Evolutionary conservation across 2,797 vertebrate genomes (phyloP).

Genomic region (Brachyrhaphis roseni): DNA sequence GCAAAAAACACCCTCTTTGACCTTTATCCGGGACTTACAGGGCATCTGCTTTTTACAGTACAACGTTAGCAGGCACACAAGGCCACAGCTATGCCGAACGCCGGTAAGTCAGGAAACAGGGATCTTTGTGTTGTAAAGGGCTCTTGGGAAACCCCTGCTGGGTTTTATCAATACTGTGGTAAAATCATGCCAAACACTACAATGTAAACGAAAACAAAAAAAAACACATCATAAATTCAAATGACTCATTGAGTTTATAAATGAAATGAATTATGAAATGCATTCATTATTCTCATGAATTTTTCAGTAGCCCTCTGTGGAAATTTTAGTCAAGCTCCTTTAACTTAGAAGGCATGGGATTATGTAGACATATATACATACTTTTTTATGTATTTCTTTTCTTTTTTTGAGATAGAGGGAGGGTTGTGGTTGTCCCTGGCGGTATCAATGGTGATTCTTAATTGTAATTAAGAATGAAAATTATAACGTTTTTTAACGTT

Average conservation of each 20-base stretch:
- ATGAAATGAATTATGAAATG: conserved; percentile 66
- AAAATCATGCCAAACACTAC: conserved; percentile 69
- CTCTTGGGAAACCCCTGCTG: conserved; percentile 69
- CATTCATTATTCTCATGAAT: conserved; percentile 64
- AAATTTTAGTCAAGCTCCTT: conserved; percentile 60
- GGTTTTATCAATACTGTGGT: conserved; percentile 56
- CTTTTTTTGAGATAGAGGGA: conserved; percentile 29
- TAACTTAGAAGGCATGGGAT: conserved; percentile 62
- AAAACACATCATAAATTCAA: conserved; percentile 59
- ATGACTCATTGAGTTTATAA: conserved; percentile 61
- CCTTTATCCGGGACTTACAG: conserved; percentile 66
- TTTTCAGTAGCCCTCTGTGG: conserved; percentile 68
- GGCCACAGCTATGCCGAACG: conserved; percentile 70
- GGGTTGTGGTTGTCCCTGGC: conserved; percentile 23
- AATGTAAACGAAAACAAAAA: conserved; percentile 54
- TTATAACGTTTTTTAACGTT: conserved; percentile 12
- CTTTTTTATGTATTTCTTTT: neutral
- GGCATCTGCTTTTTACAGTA: conserved; percentile 78
- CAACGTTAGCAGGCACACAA: conserved; percentile 78
- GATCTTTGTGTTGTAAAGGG: conserved; percentile 60
- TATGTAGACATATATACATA: conserved; percentile 4
- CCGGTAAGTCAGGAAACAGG: conserved; percentile 61
- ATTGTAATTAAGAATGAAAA: too few species aligned
- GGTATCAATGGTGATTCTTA: conserved; percentile 16
- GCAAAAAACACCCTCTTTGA: conserved; percentile 80